Evolutionary conservation across 1,140 invertebrate genomes (phyloP), one percentile per base, ranked within the genome.

Genomic region (Harpegnathos saltator): DNA sequence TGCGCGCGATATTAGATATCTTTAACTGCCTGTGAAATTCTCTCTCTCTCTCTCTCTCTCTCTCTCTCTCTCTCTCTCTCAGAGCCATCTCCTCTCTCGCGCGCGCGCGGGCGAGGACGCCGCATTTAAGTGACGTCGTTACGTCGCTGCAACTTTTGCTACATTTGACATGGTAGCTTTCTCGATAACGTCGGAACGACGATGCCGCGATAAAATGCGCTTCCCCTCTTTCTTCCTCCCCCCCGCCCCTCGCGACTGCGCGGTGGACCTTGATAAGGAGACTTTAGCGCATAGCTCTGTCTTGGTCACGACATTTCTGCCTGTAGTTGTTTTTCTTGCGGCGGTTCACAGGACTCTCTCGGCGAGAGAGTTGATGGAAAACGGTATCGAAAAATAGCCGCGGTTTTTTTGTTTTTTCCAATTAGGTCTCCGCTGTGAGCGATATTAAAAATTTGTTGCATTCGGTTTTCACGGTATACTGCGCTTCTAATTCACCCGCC

Each of bases 1-100:
- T 71, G 65, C 14, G 78, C 78, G 69, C 69, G 44, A 74, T 82
- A 82, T 74, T 74, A 74, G 58, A 26, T n/a, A n/a, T 38, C 65
- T 80, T 80, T 71, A 71, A 71, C 75, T 80, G 65, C 52, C 65
- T 71, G 75, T 58, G 75, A 80, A 80, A 80, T 80, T 69, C n/a
- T 71, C n/a, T n/a, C n/a, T n/a, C n/a, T n/a, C n/a, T n/a, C n/a
- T n/a, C n/a, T n/a, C n/a, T n/a, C n/a, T n/a, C n/a, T n/a, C n/a
- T 80, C 29, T 77, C 69, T 58, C 19, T 80, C 29, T 77, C 69
- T 58, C 19, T n/a, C n/a, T 80, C 29, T 77, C 69, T 58, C 19
- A 58, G 65, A 58, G 22, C 52, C 65, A 71, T 44, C 38, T 56
- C 33, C n/a, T 44, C 38, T 17, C 56, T 68, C 75, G 0, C 29